Evolutionary conservation across 2,113 vertebrate genomes (phyloP), one percentile per base, ranked within the genome.

Genomic region (Chlorodrepanis virens): DNA sequence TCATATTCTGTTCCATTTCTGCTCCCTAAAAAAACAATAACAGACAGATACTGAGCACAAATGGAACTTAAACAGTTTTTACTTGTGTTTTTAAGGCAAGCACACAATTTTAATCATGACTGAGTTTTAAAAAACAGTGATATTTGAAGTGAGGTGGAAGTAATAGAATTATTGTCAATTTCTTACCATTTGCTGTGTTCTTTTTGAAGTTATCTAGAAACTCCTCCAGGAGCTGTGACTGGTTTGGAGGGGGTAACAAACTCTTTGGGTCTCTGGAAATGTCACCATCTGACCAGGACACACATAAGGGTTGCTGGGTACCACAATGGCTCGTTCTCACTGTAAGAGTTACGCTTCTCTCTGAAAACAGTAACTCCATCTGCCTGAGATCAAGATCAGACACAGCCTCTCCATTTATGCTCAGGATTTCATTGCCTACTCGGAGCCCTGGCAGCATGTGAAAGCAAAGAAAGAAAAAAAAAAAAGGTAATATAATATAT

Each of bases 361-460:
- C 98, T 0, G 98, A 98, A 96, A 99, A 99, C 86, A 99, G 86
- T 5, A 97, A 96, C 97, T 99, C 99, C 98, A 99, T 99, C 95
- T 99, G 98, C 29, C 97, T 91, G 37, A 99, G 98, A 94, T 99
- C 98, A 70, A 99, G 98, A 67, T 98, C 92, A 12, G 98, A 98
- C 52, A 99, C 98, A 11, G 97, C 95, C 72, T 98, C 98, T 80
- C 98, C 98, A 47, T 99, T 99, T 93, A 99, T 97, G 85, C 97
- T 98, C 90, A 99, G 87, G 93, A 99, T 99, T 96, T 99, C 99
- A 56, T 99, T 99, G 25, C 98, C 98, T 57, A 98, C 98, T 93
- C 98, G 97, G 87, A 99, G 91, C 44, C 99, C 99, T 99, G 97
- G 50, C 23, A 89, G 53, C 22, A 76, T 29, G 37, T 14, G 72